A percentile compares a stretch with the other conserved stretches of the same genome.
phyloP scores from a whole-genome alignment of 2,113 vertebrate species.

The Eolophus roseicapilla region DNA sequence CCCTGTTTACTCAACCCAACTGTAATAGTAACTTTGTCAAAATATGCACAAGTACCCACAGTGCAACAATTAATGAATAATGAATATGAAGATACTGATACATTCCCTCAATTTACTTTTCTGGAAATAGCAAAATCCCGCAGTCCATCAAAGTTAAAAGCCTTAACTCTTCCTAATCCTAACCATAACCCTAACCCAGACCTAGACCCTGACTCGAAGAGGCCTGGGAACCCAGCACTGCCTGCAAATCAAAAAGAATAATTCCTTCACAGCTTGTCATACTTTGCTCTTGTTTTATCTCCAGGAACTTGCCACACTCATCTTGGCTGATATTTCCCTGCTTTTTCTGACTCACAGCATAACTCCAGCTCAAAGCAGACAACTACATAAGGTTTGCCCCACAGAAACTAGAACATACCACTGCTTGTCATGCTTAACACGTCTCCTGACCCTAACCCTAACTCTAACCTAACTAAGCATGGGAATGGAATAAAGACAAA shows the following conservation, averaged over 20 bases:
- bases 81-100: background rate
- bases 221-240: background rate
- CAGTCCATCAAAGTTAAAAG: background rate
- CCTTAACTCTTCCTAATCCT: background rate
- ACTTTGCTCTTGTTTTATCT: background rate
- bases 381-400: background rate
- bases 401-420: background rate
- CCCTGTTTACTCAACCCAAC: background rate
- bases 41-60: background rate
- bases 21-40: background rate
- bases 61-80: background rate
- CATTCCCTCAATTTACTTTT: background rate
- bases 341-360: background rate
- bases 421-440: background rate
- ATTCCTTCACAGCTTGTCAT: background rate
- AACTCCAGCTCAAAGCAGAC: background rate
- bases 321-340: background rate
- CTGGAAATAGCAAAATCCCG: background rate
- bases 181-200: background rate
- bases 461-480: background rate
- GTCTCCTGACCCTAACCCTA: conserved; percentile 5
- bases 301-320: background rate
- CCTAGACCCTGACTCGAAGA: background rate
- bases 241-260: background rate
- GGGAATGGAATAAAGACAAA: background rate